phyloP scores from a whole-genome alignment of 2,797 vertebrate genomes.

The Eremophila alpestris region DNA sequence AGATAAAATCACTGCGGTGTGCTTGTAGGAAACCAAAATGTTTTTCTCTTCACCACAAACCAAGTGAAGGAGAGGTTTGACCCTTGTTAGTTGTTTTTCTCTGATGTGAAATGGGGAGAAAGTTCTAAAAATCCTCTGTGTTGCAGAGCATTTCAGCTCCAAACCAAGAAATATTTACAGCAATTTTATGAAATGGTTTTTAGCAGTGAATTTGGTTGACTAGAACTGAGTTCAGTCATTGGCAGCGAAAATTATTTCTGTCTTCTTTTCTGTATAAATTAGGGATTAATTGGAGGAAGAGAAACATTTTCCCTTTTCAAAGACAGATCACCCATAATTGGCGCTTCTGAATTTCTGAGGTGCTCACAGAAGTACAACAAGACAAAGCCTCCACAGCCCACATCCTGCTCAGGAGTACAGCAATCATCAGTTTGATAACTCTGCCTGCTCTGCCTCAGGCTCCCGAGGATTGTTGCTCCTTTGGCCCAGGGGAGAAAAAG shows the following conservation, averaged over 20 bases:
- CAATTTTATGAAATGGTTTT: neutral
- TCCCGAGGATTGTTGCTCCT: neutral
- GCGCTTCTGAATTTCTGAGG: neutral
- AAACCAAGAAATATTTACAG: neutral
- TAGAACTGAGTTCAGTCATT: neutral
- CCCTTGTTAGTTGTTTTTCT: neutral
- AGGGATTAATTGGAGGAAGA: neutral
- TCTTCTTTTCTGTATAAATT: neutral
- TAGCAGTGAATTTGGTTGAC: neutral
- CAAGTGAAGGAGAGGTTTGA: neutral
- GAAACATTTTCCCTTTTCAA: neutral
- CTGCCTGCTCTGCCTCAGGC: neutral
- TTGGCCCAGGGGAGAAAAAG: neutral
- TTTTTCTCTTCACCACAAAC: neutral
- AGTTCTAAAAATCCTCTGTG: neutral
- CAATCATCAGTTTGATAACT: neutral
- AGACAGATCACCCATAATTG: neutral
- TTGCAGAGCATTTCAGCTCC: neutral
- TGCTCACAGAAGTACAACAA: neutral
- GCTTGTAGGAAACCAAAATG: neutral
- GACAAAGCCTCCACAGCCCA: neutral
- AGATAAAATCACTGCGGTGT: neutral
- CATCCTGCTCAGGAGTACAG: neutral
- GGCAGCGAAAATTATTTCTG: neutral
- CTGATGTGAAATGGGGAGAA: neutral